Conservation (phyloP, 2,113 vertebrate genomes). For the Ramphastos sulfuratus region DNA sequence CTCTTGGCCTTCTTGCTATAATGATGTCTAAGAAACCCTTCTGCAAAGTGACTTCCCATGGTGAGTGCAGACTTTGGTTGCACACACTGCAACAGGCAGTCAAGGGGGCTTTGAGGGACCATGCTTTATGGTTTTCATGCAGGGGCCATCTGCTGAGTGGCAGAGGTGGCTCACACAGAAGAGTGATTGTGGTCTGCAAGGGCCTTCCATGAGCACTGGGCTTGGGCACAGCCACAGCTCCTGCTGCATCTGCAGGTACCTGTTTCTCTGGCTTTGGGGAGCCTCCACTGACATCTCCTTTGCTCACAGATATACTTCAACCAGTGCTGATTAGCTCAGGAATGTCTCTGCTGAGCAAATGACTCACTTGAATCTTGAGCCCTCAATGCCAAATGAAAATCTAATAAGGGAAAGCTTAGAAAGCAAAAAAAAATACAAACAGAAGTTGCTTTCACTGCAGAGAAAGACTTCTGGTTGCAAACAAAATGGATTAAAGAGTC, state of each 20-base stretch:
- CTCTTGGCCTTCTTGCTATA: not conserved
- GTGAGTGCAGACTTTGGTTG: not conserved
- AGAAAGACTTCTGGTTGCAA: not conserved
- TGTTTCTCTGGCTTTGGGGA: not conserved
- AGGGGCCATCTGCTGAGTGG: not conserved
- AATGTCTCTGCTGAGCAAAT: not conserved
- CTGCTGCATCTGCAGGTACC: not conserved
- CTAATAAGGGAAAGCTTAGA: not conserved
- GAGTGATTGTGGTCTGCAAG: not conserved
- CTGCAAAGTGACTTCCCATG: not conserved
- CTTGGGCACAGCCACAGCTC: not conserved
- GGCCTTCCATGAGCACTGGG: not conserved
- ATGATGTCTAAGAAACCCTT: not conserved
- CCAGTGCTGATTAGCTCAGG: not conserved
- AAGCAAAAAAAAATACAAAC: not conserved
- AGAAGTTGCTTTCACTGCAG: not conserved
- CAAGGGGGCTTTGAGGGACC: not conserved
- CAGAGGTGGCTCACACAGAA: not conserved
- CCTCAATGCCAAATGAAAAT: not conserved
- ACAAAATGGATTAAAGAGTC: slow-evolving; percentile 8
- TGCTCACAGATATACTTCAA: not conserved
- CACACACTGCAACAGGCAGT: not conserved
- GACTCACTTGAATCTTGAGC: not conserved
- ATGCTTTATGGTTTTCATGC: not conserved
- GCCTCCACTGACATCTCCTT: not conserved